Base-by-base conservation (phyloP, 2,113 vertebrate genomes). In the Ceyx margarethae region DNA sequence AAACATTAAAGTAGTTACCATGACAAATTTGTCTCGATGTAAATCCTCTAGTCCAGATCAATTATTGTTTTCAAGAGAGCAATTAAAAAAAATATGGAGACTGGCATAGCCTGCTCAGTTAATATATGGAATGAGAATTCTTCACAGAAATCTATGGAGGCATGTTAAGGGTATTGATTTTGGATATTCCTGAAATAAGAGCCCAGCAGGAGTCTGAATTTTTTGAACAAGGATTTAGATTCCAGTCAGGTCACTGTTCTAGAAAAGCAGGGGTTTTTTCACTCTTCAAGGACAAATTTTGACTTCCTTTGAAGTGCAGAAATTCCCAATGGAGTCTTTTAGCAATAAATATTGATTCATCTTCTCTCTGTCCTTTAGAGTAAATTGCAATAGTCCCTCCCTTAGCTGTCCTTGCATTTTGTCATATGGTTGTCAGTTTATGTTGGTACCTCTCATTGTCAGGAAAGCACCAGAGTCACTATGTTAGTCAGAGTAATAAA, bases 341-440 rank as follows among this genome's bases (percentile, higher is more conserved):
- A 83, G 57, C 90, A 91, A 94, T 95, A 95, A 91, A 74, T 88
- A 94, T 90, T 91, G 91, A 95, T 94, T 95, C 57, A 51, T 87
- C 35, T 85, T 64, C 73, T 72, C 61, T 57, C 19, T 75, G 76
- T 86, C 72, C 65, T 94, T 85, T 81, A 71, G 22, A 82, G 21
- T 76, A 65, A 83, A 87, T 81, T 93, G 56, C 62, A 91, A 13
- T 23, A 82, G 22, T 48, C 45, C 12, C 13, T 89, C 58, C 74
- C 45, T 91, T 61, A 77, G 20, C 25, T 17, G 60, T 37, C 68
- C 46, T 77, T 90, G 51, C 31, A 43, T 74, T 85, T 87, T 87
- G 29, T 62, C 28, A 20, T 69, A n/a, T 40, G 33, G 23, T 48
- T 91, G 33, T 62, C 54, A 31, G 29, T 62, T 73, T 80, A 15